Evolutionary conservation across 2,797 vertebrate species (phyloP).

Genomic region (Phoeniculus purpureus): DNA sequence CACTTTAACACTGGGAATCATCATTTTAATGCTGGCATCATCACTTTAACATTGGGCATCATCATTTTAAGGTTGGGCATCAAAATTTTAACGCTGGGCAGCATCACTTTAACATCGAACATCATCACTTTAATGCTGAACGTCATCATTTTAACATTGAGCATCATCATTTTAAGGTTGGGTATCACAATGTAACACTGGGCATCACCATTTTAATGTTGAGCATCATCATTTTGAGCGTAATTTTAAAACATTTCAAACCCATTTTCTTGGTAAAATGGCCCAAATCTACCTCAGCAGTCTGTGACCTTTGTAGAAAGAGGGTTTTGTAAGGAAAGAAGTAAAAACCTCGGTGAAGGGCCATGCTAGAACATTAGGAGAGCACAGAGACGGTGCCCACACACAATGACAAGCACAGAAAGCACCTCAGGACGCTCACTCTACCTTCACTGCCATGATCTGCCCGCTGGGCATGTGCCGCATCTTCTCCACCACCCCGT

Average conservation of each 20-base stretch:
- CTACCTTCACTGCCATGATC: slow-evolving; percentile 99
- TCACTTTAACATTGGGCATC: too few species aligned
- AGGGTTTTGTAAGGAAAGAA: not conserved
- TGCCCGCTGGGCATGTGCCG: slow-evolving; percentile 91
- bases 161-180: too few species aligned
- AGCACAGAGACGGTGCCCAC: not conserved
- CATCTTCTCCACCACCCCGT: slow-evolving; percentile 98
- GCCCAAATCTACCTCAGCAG: not conserved
- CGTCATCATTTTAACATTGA: too few species aligned
- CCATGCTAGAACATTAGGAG: not conserved
- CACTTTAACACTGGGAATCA: too few species aligned
- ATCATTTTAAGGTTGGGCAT: too few species aligned
- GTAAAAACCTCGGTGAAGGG: not conserved
- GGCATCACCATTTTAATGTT: too few species aligned
- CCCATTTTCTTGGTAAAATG: not conserved
- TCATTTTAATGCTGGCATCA: too few species aligned
- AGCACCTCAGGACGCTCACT: not conserved
- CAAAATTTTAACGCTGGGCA: too few species aligned
- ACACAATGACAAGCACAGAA: not conserved
- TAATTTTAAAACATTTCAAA: not conserved
- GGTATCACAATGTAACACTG: too few species aligned
- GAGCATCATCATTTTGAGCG: not conserved
- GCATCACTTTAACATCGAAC: too few species aligned
- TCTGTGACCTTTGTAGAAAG: not conserved
- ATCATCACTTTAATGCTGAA: too few species aligned